Evolutionary conservation across 1,140 invertebrate genomes (phyloP), one percentile per base, ranked within the genome.

Genomic region (Musca domestica): DNA sequence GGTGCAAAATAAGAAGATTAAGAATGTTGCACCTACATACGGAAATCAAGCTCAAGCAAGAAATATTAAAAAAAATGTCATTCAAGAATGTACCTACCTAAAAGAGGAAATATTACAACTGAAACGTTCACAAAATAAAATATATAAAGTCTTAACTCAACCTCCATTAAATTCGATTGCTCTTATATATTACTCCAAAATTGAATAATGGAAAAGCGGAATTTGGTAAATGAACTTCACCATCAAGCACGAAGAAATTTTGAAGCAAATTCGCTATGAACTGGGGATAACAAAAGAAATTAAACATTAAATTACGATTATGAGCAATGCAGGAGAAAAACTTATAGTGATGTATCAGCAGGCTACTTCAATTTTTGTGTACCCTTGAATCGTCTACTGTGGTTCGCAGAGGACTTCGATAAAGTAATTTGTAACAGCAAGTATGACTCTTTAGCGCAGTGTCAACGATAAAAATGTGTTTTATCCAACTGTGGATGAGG

Each of bases 391-490:
- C 69, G 78, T 49, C 47, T 83, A 2, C 69, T 83, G 2, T 81
- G 82, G 15, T 83, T 85, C 73, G 79, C 79, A 54, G 81, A 85
- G 73, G 83, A 85, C 73, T 85, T 83, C 74, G 71, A 74, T 64
- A 80, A 80, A 74, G 77, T 85, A 48, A 71, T 84, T 17, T 54
- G 83, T 7, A 83, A 84, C 71, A 73, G 72, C 65, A 81, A 82
- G 72, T 82, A 83, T 73, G 81, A 76, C 84, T 73, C 70, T 84
- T 25, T 77, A 77, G 27, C 71, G 81, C 69, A 56, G 75, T 12
- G 77, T 72, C 23, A 74, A 65, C 6, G 75, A 83, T 75, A 20
- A 25, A 54, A 52, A 67, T 67, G 56, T 17, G 64, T 63, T 58
- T 48, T 56, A 74, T 4, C 56, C 75, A 4, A 46, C 19, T 25